Evolutionary conservation across 1,140 invertebrate genomes (phyloP).

Genomic region (Cyrtorhinus lividipennis): DNA sequence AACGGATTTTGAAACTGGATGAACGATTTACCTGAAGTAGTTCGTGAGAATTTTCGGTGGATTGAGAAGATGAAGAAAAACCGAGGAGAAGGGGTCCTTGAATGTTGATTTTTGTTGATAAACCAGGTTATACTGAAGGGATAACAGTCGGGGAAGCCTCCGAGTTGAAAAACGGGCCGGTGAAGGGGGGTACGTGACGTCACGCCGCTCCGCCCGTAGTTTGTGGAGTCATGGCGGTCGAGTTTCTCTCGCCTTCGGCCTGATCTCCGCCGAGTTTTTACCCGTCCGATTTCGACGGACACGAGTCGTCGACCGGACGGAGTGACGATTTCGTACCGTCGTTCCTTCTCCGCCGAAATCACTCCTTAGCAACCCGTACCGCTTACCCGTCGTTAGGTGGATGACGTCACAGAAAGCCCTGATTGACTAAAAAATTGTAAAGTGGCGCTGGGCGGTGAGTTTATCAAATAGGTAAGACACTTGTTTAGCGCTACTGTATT

Average conservation of each 20-base stretch:
- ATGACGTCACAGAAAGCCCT: not conserved
- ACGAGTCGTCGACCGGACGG: not conserved
- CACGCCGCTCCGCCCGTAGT: not conserved
- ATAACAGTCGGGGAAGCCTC: not conserved
- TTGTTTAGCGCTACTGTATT: conserved; percentile 2
- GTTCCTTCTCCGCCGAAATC: not conserved
- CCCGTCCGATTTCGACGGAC: not conserved
- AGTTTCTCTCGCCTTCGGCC: not conserved
- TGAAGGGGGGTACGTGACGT: not conserved
- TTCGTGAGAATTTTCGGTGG: not conserved
- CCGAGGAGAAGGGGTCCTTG: not conserved
- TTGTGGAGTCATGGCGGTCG: not conserved
- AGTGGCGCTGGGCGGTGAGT: conserved; percentile 5
- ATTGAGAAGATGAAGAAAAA: not conserved
- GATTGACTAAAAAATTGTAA: conserved; percentile 10
- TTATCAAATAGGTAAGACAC: conserved; percentile 4
- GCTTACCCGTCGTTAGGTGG: conserved; percentile 5
- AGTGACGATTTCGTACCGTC: not conserved
- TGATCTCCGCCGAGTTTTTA: not conserved
- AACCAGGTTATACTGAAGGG: not conserved
- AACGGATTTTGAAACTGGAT: not conserved
- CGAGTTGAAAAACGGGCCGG: not conserved
- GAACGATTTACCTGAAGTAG: not conserved
- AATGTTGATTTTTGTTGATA: conserved; percentile 1
- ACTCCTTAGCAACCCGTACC: not conserved